These are phyloP conservation scores for Popillia japonica DNA, from an alignment of 1,140 invertebrate genomes.

Conservation along the genomic window DNA sequence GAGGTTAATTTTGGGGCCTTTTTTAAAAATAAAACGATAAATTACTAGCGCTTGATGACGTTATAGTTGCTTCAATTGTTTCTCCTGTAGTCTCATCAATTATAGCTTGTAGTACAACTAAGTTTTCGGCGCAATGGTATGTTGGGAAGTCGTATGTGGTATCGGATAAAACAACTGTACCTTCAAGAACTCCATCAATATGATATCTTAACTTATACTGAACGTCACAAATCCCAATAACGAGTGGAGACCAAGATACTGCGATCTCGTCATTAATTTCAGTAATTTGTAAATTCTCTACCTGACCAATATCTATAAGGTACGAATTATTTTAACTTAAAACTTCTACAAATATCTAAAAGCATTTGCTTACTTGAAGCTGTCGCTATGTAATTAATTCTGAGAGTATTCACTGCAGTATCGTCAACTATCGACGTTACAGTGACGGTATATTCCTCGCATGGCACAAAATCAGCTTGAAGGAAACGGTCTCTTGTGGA, in stretches of 20 bases:
- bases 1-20: neutral
- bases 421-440: neutral
- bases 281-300: neutral
- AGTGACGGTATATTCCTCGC: neutral
- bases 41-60: neutral
- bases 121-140: neutral
- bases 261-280: neutral
- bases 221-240: neutral
- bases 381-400: neutral
- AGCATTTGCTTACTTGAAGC: neutral
- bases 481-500: neutral
- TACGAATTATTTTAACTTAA: neutral
- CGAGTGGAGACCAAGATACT: neutral
- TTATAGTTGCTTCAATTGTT: neutral
- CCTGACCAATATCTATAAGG: neutral
- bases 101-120: neutral
- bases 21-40: neutral
- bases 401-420: neutral
- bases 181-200: neutral
- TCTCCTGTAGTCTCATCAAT: neutral
- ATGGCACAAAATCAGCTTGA: neutral
- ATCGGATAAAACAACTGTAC: neutral
- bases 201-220: slow-evolving; percentile 3
- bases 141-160: neutral
- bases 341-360: neutral